Conservation (phyloP, 2,113 vertebrate species). For the Hypomesus transpacificus region DNA sequence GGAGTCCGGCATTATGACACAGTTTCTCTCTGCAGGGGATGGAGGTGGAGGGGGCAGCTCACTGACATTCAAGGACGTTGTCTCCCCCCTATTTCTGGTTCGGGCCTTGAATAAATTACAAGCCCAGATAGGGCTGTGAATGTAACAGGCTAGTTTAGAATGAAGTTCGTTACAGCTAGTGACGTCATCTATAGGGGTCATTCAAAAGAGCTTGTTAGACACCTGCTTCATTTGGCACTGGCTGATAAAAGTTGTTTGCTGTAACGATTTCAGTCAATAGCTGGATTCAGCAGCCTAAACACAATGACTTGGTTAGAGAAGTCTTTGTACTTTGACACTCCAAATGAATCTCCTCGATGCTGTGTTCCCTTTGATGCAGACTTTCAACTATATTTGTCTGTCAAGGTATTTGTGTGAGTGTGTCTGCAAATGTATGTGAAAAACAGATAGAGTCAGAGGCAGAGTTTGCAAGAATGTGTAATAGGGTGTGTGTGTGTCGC, state of each 20-base stretch:
- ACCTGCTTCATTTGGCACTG: constrained; percentile 64
- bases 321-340: constrained; percentile 17
- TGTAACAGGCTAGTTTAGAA: constrained; percentile 56
- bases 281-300: constrained; percentile 34
- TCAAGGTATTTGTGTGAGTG: neutral
- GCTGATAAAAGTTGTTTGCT: constrained; percentile 40
- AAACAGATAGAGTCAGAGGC: constrained; percentile 1
- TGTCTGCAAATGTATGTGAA: constrained; percentile 13
- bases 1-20: constrained; percentile 76
- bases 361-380: neutral
- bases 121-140: constrained; percentile 56
- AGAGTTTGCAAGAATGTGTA: constrained; percentile 29
- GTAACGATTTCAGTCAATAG: constrained; percentile 38
- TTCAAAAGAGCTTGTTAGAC: constrained; percentile 63
- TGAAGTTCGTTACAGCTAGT: constrained; percentile 62
- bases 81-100: constrained; percentile 40
- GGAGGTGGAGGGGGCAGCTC: constrained; percentile 40
- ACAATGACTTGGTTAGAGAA: constrained; percentile 19
- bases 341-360: constrained; percentile 19
- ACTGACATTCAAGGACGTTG: constrained; percentile 66
- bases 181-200: constrained; percentile 62
- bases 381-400: neutral
- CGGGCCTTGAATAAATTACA: constrained; percentile 70
- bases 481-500: constrained; percentile 38
- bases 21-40: constrained; percentile 76